A percentile compares a stretch with the other conserved stretches of the same genome.
These are phyloP conservation scores for Allophyes oxyacanthae DNA, from an alignment of 2,888 invertebrate species.

Conservation along the genomic window DNA sequence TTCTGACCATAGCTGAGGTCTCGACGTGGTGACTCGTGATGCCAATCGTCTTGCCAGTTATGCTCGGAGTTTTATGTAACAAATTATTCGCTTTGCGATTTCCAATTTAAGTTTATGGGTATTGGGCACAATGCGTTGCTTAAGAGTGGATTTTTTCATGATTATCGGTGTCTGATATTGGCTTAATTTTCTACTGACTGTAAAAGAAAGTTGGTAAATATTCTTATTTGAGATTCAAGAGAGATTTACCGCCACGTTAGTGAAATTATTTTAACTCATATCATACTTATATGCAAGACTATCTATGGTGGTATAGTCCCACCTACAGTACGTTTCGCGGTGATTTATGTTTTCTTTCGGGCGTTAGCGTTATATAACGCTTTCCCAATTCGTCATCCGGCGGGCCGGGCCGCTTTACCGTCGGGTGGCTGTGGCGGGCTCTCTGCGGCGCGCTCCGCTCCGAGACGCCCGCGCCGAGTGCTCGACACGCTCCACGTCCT, in stretches of 20 bases:
- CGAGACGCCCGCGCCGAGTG: constrained; percentile 19
- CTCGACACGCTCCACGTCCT: constrained; percentile 57
- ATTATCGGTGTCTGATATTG: no score
- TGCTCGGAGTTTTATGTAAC: constrained; percentile 8
- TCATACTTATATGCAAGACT: not conserved
- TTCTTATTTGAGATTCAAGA: no score
- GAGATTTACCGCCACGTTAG: not conserved
- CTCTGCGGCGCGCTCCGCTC: constrained; percentile 22
- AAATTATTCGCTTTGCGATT: not conserved
- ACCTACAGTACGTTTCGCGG: constrained; percentile 12
- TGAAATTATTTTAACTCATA: not conserved
- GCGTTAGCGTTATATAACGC: constrained; percentile 11
- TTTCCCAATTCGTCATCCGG: no score
- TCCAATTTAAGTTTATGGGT: no score
- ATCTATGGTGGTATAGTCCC: not conserved
- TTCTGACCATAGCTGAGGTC: constrained; percentile 6
- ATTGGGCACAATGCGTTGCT: no score
- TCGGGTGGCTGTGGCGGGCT: constrained; percentile 7
- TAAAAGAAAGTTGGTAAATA: no score
- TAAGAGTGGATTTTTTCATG: no score
- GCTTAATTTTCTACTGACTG: no score
- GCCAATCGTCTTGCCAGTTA: constrained; percentile 13
- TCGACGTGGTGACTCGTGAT: constrained; percentile 11
- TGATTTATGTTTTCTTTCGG: constrained; percentile 21
- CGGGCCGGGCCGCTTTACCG: constrained; percentile 53